Evolutionary conservation across 2,113 vertebrate genomes (phyloP).

Genomic region (Nothobranchius furzeri): DNA sequence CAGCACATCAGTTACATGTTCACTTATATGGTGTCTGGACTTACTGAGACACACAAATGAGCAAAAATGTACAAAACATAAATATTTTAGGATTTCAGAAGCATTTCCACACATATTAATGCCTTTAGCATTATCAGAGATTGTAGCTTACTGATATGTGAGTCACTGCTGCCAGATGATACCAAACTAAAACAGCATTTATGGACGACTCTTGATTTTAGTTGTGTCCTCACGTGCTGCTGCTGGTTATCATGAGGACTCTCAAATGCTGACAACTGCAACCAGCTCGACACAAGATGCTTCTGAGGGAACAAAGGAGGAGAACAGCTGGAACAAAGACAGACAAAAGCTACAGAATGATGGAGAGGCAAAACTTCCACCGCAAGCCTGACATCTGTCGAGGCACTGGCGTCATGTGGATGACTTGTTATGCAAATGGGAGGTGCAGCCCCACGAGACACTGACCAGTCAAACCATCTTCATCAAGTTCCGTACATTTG

Average conservation of each 20-base stretch:
- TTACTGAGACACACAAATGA: too few species aligned
- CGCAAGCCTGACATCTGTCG: slow-evolving; percentile 63
- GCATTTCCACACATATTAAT: too few species aligned
- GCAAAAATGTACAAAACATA: too few species aligned
- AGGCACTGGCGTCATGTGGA: slow-evolving; percentile 43
- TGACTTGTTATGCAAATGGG: slow-evolving; percentile 68
- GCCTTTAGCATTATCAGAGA: too few species aligned
- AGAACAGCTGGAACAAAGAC: slow-evolving; percentile 21
- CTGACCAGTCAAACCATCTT: slow-evolving; percentile 30
- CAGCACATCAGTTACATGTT: too few species aligned
- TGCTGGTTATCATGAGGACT: slow-evolving; percentile 22
- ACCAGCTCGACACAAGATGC: slow-evolving; percentile 24
- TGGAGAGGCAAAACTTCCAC: slow-evolving; percentile 30
- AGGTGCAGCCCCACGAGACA: slow-evolving; percentile 46
- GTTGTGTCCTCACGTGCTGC: not conserved
- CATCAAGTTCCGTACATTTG: slow-evolving; percentile 37
- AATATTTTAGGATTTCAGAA: too few species aligned
- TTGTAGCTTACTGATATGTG: too few species aligned
- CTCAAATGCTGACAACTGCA: slow-evolving; percentile 8
- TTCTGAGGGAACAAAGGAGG: slow-evolving; percentile 8
- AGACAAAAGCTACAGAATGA: slow-evolving; percentile 13
- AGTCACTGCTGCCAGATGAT: too few species aligned
- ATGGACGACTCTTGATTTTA: too few species aligned
- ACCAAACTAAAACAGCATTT: too few species aligned
- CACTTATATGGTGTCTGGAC: too few species aligned